Base-by-base conservation (phyloP, 2,113 vertebrate species). In the Osmerus mordax region DNA sequence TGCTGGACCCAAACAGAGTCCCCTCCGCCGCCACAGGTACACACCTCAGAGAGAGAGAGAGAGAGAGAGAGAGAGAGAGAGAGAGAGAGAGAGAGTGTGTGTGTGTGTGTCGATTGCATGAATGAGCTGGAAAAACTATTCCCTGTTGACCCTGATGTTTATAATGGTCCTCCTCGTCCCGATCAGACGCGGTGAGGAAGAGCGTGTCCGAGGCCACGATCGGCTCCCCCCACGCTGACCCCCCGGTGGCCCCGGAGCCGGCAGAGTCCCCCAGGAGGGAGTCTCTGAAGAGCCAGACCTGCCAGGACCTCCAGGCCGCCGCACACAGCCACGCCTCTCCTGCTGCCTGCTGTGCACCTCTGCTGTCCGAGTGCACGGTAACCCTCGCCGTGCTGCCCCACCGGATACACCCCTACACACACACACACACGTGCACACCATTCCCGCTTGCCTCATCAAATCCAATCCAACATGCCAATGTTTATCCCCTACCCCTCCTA, bases 181-280 rank as follows among this genome's bases (percentile, higher is more conserved):
- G 41, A 12, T 0, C 75, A 93, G 94, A 93, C 29, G 3, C 89
- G 0, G 84, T 95, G 76, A 91, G 95, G 59, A 93, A 92, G 77
- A 95, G 95, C 6, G 86, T 95, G 47, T 96, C 95, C 0, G 95
- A 94, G 60, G 92, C 91, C 0, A 87, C 90, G 4, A 87, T 96
- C 71, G 86, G 73, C 36, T 91, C 91, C 41, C 84, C 83, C 55
- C 88, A 91, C 5, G 78, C 87, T 1, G 90, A 91, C 78, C 87
- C 89, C 65, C 86, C 87, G 9, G 79, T 85, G 16, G 75, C 83
- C n/a, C 52, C 59, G 0, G 71, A 86, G 41, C n/a, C 78, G 0
- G 67, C 68, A 0, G 75, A 83, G 16, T 78, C 84, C 70, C 78
- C 79, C 21, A 83, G 86, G 76, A 86, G 77, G 3, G 88, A 92